phyloP scores from a whole-genome alignment of 2,888 invertebrate species.

The Apamea crenata region DNA sequence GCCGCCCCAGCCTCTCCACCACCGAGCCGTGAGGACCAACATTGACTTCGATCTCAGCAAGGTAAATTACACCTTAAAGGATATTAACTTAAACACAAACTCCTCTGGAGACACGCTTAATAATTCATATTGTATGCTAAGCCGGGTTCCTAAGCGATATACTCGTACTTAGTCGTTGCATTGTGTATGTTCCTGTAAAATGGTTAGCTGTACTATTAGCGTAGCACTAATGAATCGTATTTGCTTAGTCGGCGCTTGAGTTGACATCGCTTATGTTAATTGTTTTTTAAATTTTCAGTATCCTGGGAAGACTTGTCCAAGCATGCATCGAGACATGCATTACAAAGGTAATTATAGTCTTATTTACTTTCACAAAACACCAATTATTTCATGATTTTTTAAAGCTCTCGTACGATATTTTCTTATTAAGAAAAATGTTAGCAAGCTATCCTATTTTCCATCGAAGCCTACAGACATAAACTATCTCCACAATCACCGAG shows the following conservation, averaged over 20 bases:
- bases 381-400: conserved; percentile 4
- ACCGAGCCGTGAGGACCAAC: conserved; percentile 98
- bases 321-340: conserved; percentile 97
- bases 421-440: conserved; percentile 7
- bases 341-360: conserved; percentile 93
- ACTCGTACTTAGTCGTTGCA: conserved; percentile 63
- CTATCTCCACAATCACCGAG: conserved; percentile 56
- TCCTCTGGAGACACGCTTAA: conserved; percentile 55
- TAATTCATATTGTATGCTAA: conserved; percentile 70
- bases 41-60: conserved; percentile 97
- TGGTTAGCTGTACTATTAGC: conserved; percentile 58
- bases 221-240: conserved; percentile 59
- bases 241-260: conserved; percentile 39
- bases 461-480: conserved; percentile 45
- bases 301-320: conserved; percentile 96
- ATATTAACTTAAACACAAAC: conserved; percentile 58
- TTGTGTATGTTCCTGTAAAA: conserved; percentile 62
- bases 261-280: conserved; percentile 54
- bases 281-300: conserved; percentile 86
- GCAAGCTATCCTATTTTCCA: conserved; percentile 31
- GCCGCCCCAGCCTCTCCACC: conserved; percentile 97
- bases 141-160: conserved; percentile 65
- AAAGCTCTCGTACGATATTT: not conserved
- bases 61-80: conserved; percentile 81
- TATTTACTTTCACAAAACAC: not conserved